A percentile compares a stretch with the other conserved stretches of the same genome.
Evolutionary conservation across 2,113 vertebrate genomes (phyloP).

Genomic region (Alligator sinensis): DNA sequence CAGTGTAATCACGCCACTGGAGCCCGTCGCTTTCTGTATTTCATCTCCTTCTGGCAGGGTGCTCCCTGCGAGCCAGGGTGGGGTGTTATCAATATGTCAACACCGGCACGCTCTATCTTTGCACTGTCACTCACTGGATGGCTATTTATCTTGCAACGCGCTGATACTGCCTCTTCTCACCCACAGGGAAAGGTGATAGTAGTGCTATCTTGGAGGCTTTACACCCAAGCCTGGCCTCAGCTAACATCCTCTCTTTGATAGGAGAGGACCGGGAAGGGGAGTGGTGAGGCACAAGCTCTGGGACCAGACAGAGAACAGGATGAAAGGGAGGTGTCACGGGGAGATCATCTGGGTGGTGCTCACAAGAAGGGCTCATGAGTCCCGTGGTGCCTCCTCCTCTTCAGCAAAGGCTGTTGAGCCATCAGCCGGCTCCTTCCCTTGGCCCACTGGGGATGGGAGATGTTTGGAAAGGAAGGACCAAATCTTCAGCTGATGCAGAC

Average conservation of each 20-base stretch:
- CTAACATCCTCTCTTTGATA: slow-evolving; percentile 12
- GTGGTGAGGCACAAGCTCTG: neutral
- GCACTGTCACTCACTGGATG: slow-evolving; percentile 28
- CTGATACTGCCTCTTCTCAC: slow-evolving; percentile 37
- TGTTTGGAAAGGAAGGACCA: neutral
- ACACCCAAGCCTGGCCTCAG: slow-evolving; percentile 32
- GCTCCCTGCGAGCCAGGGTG: neutral
- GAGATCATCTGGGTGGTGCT: neutral
- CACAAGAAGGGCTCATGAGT: neutral
- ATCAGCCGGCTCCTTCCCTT: neutral
- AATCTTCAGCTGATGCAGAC: neutral
- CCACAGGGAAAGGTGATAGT: neutral
- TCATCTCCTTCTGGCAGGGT: slow-evolving; percentile 16
- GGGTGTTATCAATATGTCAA: neutral
- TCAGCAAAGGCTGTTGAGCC: neutral
- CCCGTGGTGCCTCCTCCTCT: neutral
- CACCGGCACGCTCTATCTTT: neutral
- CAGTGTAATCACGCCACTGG: accelerated
- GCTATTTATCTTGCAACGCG: slow-evolving; percentile 8
- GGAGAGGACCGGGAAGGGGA: neutral
- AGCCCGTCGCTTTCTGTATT: accelerated
- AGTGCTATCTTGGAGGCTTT: neutral
- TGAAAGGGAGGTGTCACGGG: neutral
- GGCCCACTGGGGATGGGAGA: neutral
- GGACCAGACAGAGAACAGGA: neutral